These are phyloP conservation scores for Aphidius colemani DNA, from an alignment of 2,888 invertebrate genomes.

Conservation along the genomic window DNA sequence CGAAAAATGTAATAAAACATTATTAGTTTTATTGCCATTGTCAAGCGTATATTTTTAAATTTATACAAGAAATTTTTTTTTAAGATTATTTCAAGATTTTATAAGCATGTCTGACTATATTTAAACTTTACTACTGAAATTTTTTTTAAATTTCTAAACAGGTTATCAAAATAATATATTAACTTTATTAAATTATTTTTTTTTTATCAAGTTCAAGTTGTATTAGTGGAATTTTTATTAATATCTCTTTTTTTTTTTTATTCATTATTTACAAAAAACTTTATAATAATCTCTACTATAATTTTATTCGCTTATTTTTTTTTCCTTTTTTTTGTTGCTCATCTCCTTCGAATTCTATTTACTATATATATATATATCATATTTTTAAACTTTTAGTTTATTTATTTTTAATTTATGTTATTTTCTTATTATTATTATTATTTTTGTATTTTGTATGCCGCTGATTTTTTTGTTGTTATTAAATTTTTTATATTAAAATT, in stretches of 20 bases:
- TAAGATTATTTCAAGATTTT: background rate
- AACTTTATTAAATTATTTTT: background rate
- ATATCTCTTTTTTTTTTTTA: slow-evolving; percentile 49
- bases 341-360: slow-evolving; percentile 33
- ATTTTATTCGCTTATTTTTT: slow-evolving; percentile 43
- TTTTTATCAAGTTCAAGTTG: slow-evolving; percentile 26
- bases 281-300: slow-evolving; percentile 46
- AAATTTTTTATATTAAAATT: slow-evolving; percentile 33
- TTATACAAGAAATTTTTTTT: background rate
- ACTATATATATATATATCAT: slow-evolving; percentile 39
- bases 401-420: slow-evolving; percentile 23
- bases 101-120: background rate
- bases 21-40: slow-evolving; percentile 49
- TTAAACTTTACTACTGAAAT: background rate
- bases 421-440: slow-evolving; percentile 30
- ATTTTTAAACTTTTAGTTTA: slow-evolving; percentile 23
- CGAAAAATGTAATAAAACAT: slow-evolving; percentile 55
- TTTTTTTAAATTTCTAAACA: background rate
- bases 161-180: background rate
- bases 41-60: slow-evolving; percentile 23
- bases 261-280: slow-evolving; percentile 58
- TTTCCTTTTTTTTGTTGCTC: slow-evolving; percentile 30
- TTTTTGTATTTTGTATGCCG: slow-evolving; percentile 38
- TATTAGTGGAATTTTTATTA: slow-evolving; percentile 58
- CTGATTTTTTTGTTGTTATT: slow-evolving; percentile 23